Conservation (phyloP, 2,797 vertebrate genomes). For the Eidolon dupreanum region DNA sequence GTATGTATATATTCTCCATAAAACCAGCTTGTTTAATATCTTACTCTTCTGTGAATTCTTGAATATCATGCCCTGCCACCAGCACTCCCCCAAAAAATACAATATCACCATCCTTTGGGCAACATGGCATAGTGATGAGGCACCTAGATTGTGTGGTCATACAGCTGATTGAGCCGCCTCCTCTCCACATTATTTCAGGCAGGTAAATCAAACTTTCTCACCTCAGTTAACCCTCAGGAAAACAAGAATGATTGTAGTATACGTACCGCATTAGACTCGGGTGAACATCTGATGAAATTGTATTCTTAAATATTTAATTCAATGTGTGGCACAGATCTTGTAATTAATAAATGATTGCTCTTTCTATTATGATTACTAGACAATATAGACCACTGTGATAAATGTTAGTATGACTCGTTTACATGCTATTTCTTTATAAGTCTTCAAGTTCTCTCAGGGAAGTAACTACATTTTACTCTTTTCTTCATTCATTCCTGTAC, state of each 20-base stretch:
- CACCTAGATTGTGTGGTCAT: fast-evolving
- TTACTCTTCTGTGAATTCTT: neutral
- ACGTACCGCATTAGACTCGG: neutral
- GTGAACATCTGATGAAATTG: neutral
- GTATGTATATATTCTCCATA: no score
- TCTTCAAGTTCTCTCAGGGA: neutral
- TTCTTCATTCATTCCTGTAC: neutral
- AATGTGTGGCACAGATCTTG: neutral
- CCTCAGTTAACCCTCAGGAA: neutral
- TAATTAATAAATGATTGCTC: neutral
- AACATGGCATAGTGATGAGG: neutral
- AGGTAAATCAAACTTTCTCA: neutral
- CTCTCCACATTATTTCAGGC: neutral
- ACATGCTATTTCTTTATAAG: neutral
- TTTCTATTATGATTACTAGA: neutral
- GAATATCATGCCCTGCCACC: neutral
- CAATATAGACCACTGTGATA: neutral
- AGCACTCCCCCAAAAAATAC: neutral
- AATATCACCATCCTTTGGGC: no score
- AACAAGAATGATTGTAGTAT: neutral
- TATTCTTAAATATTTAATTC: neutral
- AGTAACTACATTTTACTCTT: neutral
- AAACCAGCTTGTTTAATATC: neutral
- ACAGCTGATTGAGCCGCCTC: neutral
- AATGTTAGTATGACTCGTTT: neutral